Percentiles rank a stretch among this genome's conserved stretches.
phyloP scores from a whole-genome alignment of 2,113 vertebrate genomes.

The Solea senegalensis region DNA sequence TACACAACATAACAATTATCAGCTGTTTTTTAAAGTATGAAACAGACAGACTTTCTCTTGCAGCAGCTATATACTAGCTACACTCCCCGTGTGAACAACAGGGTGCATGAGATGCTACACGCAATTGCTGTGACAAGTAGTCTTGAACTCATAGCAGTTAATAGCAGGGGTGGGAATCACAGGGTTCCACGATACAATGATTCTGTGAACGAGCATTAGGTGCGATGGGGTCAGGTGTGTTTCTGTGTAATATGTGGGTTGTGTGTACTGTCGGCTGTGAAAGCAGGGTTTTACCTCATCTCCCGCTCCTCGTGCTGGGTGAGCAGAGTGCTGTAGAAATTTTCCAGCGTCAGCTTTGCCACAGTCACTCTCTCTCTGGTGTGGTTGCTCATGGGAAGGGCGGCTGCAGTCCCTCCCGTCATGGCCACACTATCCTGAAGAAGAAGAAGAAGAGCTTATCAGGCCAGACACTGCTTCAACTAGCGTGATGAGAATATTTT shows the following conservation, averaged over 20 bases:
- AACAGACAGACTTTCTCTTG: no score
- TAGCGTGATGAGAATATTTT: neutral
- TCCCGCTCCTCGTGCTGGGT: constrained; percentile 97
- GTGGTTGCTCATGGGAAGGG: constrained; percentile 98
- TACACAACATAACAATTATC: no score
- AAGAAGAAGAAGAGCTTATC: constrained; percentile 32
- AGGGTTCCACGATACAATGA: no score
- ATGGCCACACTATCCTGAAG: constrained; percentile 91
- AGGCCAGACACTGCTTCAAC: neutral
- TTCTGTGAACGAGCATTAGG: neutral
- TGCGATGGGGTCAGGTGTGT: neutral
- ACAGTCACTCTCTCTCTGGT: constrained; percentile 97
- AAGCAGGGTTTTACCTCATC: constrained; percentile 84
- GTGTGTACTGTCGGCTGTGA: neutral
- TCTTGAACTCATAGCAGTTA: no score
- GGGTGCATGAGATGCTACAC: no score
- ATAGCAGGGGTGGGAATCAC: no score
- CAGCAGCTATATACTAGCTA: no score
- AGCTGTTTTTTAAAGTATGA: no score
- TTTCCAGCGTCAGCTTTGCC: constrained; percentile 97
- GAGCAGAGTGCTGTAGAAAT: constrained; percentile 99
- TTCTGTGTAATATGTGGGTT: neutral
- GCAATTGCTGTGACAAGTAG: no score
- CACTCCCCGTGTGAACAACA: no score
- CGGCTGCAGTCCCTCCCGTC: constrained; percentile 90